Conservation (phyloP, 2,888 invertebrate species). For the Mellilla xanthometata region DNA sequence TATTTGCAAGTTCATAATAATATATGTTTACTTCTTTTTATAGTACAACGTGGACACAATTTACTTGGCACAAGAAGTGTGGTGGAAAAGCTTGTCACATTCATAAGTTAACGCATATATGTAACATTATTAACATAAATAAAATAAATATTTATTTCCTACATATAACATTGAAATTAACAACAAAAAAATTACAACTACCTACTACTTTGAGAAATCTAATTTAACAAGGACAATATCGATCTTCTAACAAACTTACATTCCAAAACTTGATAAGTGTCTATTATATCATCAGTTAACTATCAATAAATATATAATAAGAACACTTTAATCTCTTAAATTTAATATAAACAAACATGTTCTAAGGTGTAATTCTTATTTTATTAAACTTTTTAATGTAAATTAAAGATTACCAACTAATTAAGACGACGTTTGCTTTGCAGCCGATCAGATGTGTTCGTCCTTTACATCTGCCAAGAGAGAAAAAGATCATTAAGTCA, state of each 20-base stretch:
- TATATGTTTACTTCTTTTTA: too few species aligned
- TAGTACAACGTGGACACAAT: neutral
- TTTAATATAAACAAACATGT: conserved; percentile 45
- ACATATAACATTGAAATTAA: too few species aligned
- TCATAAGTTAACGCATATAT: conserved; percentile 9
- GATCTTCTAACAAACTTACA: neutral
- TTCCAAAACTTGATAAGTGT: conserved; percentile 1
- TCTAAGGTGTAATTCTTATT: conserved; percentile 35
- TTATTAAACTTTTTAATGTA: neutral
- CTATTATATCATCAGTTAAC: conserved; percentile 37
- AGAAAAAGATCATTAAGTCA: conserved; percentile 81
- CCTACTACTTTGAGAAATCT: too few species aligned
- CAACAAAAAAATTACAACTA: too few species aligned
- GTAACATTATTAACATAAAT: too few species aligned
- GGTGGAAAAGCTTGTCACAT: conserved; percentile 2
- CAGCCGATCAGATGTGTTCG: conserved; percentile 85
- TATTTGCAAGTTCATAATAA: too few species aligned
- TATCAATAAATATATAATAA: conserved; percentile 59
- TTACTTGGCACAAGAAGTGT: conserved; percentile 15
- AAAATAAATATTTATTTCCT: too few species aligned
- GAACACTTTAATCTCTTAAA: conserved; percentile 77
- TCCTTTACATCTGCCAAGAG: conserved; percentile 87
- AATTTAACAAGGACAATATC: too few species aligned
- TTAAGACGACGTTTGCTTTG: conserved; percentile 55
- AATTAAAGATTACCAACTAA: conserved; percentile 4